phyloP scores from a whole-genome alignment of 2,888 invertebrate genomes.

The Platycnemis pennipes region DNA sequence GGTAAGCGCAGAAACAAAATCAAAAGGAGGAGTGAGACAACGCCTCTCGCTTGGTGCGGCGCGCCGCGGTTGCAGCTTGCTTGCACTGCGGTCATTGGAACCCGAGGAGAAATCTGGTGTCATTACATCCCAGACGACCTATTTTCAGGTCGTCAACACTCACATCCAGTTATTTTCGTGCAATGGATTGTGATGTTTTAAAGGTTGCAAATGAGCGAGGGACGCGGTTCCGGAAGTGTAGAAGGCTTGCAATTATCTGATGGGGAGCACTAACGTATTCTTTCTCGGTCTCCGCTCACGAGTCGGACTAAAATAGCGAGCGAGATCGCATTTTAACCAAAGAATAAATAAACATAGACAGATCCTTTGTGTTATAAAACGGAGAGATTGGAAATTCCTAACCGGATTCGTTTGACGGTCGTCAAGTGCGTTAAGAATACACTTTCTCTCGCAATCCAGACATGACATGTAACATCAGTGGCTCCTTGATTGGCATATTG shows the following conservation, averaged over 20 bases:
- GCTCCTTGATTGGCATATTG: no score
- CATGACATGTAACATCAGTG: no score
- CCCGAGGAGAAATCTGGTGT: background rate
- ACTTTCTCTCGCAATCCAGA: no score
- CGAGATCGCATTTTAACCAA: background rate
- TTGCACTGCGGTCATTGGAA: background rate
- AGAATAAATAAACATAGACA: no score
- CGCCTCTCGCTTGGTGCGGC: background rate
- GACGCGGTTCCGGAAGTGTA: background rate
- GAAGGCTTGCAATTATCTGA: background rate
- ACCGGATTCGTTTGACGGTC: no score
- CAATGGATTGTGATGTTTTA: background rate
- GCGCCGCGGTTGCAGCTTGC: background rate
- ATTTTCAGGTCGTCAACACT: slow-evolving; percentile 12
- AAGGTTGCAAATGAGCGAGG: background rate
- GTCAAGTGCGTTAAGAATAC: no score
- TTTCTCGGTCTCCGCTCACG: background rate
- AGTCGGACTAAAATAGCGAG: background rate
- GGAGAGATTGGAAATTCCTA: no score
- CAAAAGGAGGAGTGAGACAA: no score
- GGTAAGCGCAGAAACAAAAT: no score
- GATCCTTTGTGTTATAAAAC: no score
- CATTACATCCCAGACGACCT: background rate
- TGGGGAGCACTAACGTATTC: background rate
- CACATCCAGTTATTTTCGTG: background rate